Base-by-base conservation (phyloP, 2,888 invertebrate species). In the Oligia strigilis region DNA sequence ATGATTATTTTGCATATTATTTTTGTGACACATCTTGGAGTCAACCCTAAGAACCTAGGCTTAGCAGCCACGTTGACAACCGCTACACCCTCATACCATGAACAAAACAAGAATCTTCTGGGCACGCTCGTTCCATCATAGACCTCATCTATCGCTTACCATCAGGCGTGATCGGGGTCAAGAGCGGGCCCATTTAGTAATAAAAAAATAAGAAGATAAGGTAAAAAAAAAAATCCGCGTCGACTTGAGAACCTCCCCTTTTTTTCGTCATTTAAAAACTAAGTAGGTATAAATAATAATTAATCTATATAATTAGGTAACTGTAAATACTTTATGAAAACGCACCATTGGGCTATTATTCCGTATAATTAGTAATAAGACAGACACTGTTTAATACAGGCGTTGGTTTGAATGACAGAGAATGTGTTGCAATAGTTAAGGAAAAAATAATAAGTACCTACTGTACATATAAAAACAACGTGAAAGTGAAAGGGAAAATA, bases 371-470 rank as follows among this genome's bases (percentile, higher is more conserved):
- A 74, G 40, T 52, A 52, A 52, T 58, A 58, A 49, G n/a, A 36
- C 60, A 58, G 17, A 67, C 58, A 58, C 43, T 80, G 81, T 52
- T 43, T 52, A 67, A 60, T 29, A 80, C 66, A 73, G 72, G 36
- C 9, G 43, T n/a, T 40, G 19, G 60, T 73, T 62, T 72, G 64
- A 80, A 64, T 72, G 80, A 66, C 58, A 36, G 65, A 80, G 40
- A 40, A 74, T 81, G 74, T 67, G 43, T 62, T 60, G 5, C 73
- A 66, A 67, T 80, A 81, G 43, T 52, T 80, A 81, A 81, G 75
- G 52, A 62, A 52, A 79, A 74, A 62, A 43, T 43, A 46, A 81
- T 52, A 80, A 80, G 75, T 55, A 14, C 29, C 29, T 29, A 29
- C 14, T 80, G 80, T 80, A 81, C 4, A 80, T 81, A 80, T 81